phyloP scores from a whole-genome alignment of 2,888 invertebrate species.

The Nyleta sp. region DNA sequence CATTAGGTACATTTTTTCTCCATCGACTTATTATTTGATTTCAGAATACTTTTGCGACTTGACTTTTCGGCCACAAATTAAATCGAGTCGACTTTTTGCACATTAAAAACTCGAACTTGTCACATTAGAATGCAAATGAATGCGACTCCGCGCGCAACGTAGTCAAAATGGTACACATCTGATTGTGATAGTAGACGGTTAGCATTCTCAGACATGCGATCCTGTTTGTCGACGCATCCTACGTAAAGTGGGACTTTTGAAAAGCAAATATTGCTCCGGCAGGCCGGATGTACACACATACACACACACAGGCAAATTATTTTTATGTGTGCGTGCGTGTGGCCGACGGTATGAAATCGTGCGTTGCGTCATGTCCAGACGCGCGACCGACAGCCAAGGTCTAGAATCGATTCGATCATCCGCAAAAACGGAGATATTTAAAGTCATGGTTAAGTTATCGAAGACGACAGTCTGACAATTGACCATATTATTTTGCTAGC shows the following conservation, averaged over 20 bases:
- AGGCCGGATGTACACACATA: conserved; percentile 51
- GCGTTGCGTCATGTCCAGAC: conserved; percentile 57
- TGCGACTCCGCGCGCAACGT: conserved; percentile 9
- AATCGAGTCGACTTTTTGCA: conserved; percentile 23
- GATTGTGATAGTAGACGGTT: conserved; percentile 43
- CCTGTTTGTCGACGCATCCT: conserved; percentile 60
- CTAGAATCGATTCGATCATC: conserved; percentile 71
- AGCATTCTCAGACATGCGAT: conserved; percentile 51
- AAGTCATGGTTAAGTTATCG: conserved; percentile 51
- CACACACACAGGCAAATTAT: not conserved
- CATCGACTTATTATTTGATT: too few species aligned
- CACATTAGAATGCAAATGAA: conserved; percentile 48
- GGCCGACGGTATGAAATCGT: conserved; percentile 40
- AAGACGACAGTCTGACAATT: too few species aligned
- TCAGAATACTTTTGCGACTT: not conserved
- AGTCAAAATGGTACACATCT: conserved; percentile 43
- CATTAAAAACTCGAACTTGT: conserved; percentile 21
- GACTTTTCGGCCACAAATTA: not conserved
- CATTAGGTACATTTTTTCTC: too few species aligned
- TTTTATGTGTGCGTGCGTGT: not conserved
- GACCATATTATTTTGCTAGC: too few species aligned
- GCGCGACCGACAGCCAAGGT: conserved; percentile 66
- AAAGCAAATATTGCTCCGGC: conserved; percentile 46
- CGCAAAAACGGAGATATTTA: conserved; percentile 66
- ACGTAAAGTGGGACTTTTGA: conserved; percentile 56